These are phyloP conservation scores for Porites lutea DNA, from an alignment of 64 coral and sea anemone genomes.

Conservation along the genomic window DNA sequence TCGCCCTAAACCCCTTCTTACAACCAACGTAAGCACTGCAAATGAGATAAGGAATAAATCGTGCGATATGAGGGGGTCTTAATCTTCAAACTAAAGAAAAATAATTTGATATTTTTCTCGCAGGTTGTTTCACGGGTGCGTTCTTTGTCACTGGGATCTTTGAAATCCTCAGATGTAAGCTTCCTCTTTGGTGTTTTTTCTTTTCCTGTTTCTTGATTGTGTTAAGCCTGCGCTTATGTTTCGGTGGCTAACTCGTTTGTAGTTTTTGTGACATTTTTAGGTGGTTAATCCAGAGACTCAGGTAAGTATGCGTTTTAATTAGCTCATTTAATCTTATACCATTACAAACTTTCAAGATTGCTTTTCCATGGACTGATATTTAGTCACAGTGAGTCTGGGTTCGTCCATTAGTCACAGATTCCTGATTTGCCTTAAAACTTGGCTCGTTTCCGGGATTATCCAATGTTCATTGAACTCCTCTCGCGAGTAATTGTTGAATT, in stretches of 20 bases:
- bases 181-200: neutral
- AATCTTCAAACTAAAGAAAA: neutral
- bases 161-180: slow-evolving; percentile 24
- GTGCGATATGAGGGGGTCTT: neutral
- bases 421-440: too few relatives aligned
- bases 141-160: slow-evolving; percentile 8
- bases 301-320: neutral
- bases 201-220: too few relatives aligned
- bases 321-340: neutral
- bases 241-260: too few relatives aligned
- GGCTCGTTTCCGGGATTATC: too few relatives aligned
- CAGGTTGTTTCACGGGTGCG: slow-evolving; percentile 2
- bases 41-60: neutral
- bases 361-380: too few relatives aligned
- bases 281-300: slow-evolving; percentile 28
- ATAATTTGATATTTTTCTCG: neutral
- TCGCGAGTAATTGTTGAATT: too few relatives aligned
- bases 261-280: neutral
- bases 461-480: too few relatives aligned
- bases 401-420: too few relatives aligned
- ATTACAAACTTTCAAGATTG: neutral
- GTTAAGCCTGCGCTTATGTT: too few relatives aligned
- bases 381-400: too few relatives aligned
- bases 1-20: neutral
- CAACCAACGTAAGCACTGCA: neutral